Base-by-base conservation (phyloP, 1,140 invertebrate species). In the Solen grandis region DNA sequence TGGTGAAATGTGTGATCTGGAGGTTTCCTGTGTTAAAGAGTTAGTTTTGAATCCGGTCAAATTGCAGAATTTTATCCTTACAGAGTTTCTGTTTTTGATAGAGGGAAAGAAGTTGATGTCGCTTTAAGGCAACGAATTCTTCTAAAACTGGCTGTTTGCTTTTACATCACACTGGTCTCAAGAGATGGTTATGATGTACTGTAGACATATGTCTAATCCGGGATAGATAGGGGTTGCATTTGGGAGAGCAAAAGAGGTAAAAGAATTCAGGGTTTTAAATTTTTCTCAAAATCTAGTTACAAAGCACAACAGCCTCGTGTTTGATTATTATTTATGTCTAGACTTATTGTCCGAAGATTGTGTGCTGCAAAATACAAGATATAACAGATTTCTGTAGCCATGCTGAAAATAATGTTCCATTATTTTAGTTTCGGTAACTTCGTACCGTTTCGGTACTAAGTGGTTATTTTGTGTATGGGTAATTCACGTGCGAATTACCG, bases 221-320 rank as follows among this genome's bases (percentile, higher is more conserved):
- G 81, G 81, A 25, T 74, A 82, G 35, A 16, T 82, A 25, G 66
- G 54, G 27, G 81, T 82, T 25, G 81, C 73, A 50, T 19, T 77
- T 46, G 74, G 81, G 25, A 41, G 81, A 19, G 65, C 41, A 2
- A 35, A 8, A 38, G 35, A 27, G 5, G 57, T 36, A n/a, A 72
- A 70, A 27, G 74, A 62, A 4, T 29, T 82, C 13, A 62, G 46
- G 31, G 46, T 82, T 22, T 2, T 77, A 31, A 70, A 82, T 29
- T 82, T 63, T 33, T 36, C 38, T 8, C 36, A 54, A 54, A 31
- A 41, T 59, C 29, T 81, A 29, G 22, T 41, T 5, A 59, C n/a
- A 25, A 33, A 62, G 41, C 79, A 50, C 25, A 36, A n/a, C n/a
- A n/a, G n/a, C n/a, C n/a, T n/a, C n/a, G n/a, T n/a, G n/a, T n/a